Evolutionary conservation across 2,888 invertebrate species (phyloP).

Genomic region (Eupeodes luniger): DNA sequence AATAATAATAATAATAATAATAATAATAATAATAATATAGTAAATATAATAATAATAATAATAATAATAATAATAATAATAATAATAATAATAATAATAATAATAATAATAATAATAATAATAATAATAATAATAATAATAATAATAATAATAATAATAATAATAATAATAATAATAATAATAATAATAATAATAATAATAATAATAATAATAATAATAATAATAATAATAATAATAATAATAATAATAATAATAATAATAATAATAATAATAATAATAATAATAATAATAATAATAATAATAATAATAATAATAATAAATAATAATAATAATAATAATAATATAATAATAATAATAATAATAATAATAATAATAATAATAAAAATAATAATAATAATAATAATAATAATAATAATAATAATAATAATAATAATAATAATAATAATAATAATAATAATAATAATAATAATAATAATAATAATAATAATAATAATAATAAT

Average conservation of each 20-base stretch:
- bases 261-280: conserved; percentile 36
- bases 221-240: conserved; percentile 4
- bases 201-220: no score
- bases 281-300: conserved; percentile 34
- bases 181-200: no score
- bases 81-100: no score
- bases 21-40: conserved; percentile 19
- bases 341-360: conserved; percentile 1
- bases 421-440: neutral
- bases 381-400: neutral
- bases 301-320: conserved; percentile 34
- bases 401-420: neutral
- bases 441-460: neutral
- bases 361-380: neutral
- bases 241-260: conserved; percentile 1
- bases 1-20: conserved; percentile 30
- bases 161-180: no score
- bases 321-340: conserved; percentile 3
- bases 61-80: no score
- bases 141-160: no score
- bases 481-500: conserved; percentile 5
- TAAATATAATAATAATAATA: no score
- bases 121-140: no score
- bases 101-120: no score
- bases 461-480: conserved; percentile 5